These are phyloP conservation scores for Melinaea menophilus DNA, from an alignment of 2,888 invertebrate species.

Conservation along the genomic window DNA sequence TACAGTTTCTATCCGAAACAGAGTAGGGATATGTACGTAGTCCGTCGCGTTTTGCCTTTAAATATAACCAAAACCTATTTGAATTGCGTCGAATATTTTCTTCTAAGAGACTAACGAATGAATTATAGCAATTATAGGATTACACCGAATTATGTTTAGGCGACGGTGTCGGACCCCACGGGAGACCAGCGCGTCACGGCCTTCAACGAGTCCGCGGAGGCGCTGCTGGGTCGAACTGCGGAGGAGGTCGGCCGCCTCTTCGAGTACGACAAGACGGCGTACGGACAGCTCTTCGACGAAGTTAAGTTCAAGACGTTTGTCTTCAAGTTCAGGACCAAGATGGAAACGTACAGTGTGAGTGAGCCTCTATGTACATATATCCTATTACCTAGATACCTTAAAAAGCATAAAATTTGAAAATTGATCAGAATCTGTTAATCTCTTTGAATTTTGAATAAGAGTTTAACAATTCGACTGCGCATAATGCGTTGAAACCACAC, in stretches of 20 bases:
- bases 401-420: neutral
- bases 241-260: constrained; percentile 88
- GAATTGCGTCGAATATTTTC: too few species aligned
- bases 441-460: too few species aligned
- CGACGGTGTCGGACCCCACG: constrained; percentile 91
- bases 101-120: too few species aligned
- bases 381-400: neutral
- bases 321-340: constrained; percentile 91
- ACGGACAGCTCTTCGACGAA: constrained; percentile 82
- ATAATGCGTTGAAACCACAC: too few species aligned
- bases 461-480: too few species aligned
- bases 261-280: constrained; percentile 81
- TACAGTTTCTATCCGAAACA: too few species aligned
- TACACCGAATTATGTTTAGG: constrained; percentile 63
- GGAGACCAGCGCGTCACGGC: constrained; percentile 94
- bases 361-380: neutral
- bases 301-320: constrained; percentile 88
- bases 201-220: constrained; percentile 91
- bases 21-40: too few species aligned
- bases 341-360: constrained; percentile 94
- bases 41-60: too few species aligned
- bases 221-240: constrained; percentile 83
- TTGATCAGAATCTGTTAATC: too few species aligned
- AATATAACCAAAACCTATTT: too few species aligned
- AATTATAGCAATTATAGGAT: neutral